Evolutionary conservation across 1,140 invertebrate genomes (phyloP).

Genomic region (Cephus cinctus): DNA sequence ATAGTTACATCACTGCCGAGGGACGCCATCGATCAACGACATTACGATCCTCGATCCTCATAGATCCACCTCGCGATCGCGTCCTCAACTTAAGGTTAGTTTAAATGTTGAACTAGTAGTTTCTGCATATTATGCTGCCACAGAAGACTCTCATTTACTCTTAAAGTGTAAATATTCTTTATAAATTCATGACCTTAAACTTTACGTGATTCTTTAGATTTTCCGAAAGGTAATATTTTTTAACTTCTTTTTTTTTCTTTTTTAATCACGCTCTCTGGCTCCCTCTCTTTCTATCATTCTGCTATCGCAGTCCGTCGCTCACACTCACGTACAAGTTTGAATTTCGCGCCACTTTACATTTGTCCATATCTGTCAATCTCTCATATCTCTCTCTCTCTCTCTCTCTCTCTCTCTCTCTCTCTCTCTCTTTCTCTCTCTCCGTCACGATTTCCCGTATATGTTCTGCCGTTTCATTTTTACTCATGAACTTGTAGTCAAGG

Average conservation of each 20-base stretch:
- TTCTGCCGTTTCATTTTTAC: background rate
- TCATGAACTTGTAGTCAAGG: conserved; percentile 48
- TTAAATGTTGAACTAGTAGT: conserved; percentile 51
- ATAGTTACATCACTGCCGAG: conserved; percentile 54
- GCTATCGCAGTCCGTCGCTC: background rate
- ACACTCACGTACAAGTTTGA: no score
- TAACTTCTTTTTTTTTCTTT: conserved; percentile 22
- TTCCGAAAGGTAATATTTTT: conserved; percentile 22
- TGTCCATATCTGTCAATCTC: no score
- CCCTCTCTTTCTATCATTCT: conserved; percentile 5
- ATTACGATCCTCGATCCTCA: background rate
- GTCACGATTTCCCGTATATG: conserved; percentile 17
- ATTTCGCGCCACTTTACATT: background rate
- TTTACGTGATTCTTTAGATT: conserved; percentile 34
- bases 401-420: conserved; percentile 19
- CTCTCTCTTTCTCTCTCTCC: conserved; percentile 24
- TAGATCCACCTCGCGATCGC: conserved; percentile 8
- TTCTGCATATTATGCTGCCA: conserved; percentile 46
- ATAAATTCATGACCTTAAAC: conserved; percentile 50
- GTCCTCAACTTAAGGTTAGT: conserved; percentile 46
- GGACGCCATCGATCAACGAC: conserved; percentile 21
- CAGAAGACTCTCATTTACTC: conserved; percentile 41
- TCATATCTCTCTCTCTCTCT: background rate
- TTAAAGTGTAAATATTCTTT: conserved; percentile 52
- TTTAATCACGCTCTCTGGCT: conserved; percentile 17